These are phyloP conservation scores for Coecobrya sp. DNA, from an alignment of 2,888 invertebrate genomes.

Conservation along the genomic window DNA sequence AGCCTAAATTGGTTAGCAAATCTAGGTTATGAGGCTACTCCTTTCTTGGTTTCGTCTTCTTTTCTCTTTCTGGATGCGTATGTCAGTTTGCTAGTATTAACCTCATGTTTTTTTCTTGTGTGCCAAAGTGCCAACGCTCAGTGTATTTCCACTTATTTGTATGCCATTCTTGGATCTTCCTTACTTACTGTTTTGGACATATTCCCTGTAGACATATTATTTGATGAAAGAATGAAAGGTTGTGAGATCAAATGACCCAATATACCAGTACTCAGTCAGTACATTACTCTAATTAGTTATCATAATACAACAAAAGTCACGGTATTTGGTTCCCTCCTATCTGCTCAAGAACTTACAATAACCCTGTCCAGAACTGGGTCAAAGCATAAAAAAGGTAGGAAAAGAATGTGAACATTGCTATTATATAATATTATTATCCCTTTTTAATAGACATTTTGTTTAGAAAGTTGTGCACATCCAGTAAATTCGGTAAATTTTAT, in stretches of 20 bases:
- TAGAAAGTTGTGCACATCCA: background rate
- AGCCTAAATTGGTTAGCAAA: too few relatives aligned
- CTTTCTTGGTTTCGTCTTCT: background rate
- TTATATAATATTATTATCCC: background rate
- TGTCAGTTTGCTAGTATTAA: background rate
- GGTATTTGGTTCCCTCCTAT: background rate
- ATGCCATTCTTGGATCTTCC: background rate
- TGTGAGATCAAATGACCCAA: constrained; percentile 55
- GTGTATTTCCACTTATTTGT: background rate
- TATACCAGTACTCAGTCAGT: background rate
- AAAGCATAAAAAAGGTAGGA: background rate
- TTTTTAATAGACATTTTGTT: background rate
- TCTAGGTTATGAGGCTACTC: too few relatives aligned
- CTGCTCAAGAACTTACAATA: background rate
- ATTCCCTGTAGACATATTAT: background rate
- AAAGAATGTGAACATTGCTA: too few relatives aligned
- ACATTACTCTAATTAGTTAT: constrained; percentile 73
- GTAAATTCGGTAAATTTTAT: background rate
- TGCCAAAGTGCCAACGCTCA: background rate
- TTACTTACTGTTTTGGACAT: background rate
- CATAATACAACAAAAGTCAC: background rate
- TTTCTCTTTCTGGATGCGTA: background rate
- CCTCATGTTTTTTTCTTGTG: background rate
- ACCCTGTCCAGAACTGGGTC: background rate
- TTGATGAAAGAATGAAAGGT: constrained; percentile 59